Evolutionary conservation across 1,140 invertebrate species (phyloP).

Genomic region (Goniozus legneri): DNA sequence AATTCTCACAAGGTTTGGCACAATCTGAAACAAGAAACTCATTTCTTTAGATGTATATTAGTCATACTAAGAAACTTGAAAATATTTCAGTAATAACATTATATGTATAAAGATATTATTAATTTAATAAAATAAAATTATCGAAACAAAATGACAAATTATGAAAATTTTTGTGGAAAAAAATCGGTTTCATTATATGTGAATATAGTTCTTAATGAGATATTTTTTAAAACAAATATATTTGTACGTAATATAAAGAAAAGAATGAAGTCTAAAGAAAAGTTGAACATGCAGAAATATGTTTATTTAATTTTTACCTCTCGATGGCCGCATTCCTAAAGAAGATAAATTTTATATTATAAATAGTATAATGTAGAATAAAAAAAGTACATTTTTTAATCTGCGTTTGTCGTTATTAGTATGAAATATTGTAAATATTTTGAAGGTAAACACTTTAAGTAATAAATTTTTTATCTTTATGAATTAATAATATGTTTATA

Average conservation of each 20-base stretch:
- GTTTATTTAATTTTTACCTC: conserved; percentile 54
- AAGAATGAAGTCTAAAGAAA: conserved; percentile 31
- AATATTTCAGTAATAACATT: conserved; percentile 13
- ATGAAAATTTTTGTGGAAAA: conserved; percentile 13
- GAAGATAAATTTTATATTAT: conserved; percentile 48
- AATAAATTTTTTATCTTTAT: no score
- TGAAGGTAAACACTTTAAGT: no score
- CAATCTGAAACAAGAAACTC: conserved; percentile 72
- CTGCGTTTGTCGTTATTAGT: no score
- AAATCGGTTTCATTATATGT: no score
- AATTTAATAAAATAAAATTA: conserved; percentile 7
- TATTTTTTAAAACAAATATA: no score
- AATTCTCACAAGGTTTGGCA: conserved; percentile 96
- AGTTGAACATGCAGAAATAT: conserved; percentile 43
- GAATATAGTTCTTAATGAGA: no score
- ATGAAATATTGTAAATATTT: conserved; percentile 8
- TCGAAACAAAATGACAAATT: conserved; percentile 8
- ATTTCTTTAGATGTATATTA: no score
- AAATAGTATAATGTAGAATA: conserved; percentile 15
- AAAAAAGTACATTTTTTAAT: conserved; percentile 5
- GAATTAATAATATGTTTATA: no score
- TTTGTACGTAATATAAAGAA: no score
- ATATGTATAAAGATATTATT: conserved; percentile 10
- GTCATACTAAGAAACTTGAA: no score
- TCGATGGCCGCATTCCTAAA: conserved; percentile 60